Base-by-base conservation (phyloP, 2,888 invertebrate genomes). In the Marronus borbonicus region DNA sequence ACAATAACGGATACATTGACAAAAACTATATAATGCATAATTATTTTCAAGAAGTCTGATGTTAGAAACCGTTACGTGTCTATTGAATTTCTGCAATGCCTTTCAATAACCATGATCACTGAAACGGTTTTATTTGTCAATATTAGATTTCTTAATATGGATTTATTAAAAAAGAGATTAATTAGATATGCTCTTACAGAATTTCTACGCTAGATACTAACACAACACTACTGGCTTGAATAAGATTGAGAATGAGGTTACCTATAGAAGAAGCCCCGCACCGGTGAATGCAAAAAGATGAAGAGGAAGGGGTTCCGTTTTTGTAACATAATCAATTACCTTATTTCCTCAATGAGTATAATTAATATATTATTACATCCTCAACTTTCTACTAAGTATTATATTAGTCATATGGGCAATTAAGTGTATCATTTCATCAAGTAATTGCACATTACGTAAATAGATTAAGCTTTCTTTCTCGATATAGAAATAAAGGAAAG, bases 21-120 rank as follows among this genome's bases (percentile, higher is more conserved):
- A 58, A 58, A 58, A 58, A 58, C 8, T 58, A 17, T 17, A 17
- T 17, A 58, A 58, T 58, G 20, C 55, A 20, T 58, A 58, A 58
- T 58, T 17, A 58, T 58, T 44, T 44, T 58, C 17, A 20, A 58
- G 20, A 58, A 58, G 20, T 3, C 55, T 58, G 5, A 10, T 20
- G 55, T 20, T 20, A 58, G 10, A 7, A 58, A 58, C 55, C 55
- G 55, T 58, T 58, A 58, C 8, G n/a, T 58, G 2, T 8, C 20
- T 58, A 58, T 58, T 58, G 55, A 20, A 58, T 58, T 58, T 58
- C 20, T 17, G 7, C 8, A 12, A 8, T 44, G 44, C 12, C 8
- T 44, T 12, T 44, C 2, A 44, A 44, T 44, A 44, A 44, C 10
- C 44, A 44, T 10, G 12, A 12, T 44, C 44, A 8, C 1, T 44